These are phyloP conservation scores for Tigriopus japonicus DNA, from an alignment of 1,140 invertebrate genomes.

Conservation along the genomic window DNA sequence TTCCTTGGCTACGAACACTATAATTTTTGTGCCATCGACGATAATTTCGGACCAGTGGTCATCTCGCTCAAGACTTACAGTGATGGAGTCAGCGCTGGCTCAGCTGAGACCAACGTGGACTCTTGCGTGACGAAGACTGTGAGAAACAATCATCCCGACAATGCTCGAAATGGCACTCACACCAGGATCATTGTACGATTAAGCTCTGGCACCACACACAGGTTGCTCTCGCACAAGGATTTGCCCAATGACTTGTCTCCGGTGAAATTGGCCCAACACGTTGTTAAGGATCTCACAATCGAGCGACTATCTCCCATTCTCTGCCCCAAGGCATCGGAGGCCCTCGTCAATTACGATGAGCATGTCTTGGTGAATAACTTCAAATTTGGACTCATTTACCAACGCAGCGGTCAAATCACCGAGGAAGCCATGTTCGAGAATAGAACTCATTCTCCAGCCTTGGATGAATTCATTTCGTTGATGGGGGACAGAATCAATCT, in stretches of 20 bases:
- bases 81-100: slow-evolving; percentile 42
- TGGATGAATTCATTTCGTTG: slow-evolving; percentile 63
- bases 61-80: slow-evolving; percentile 69
- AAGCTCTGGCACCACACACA: slow-evolving; percentile 59
- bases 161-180: slow-evolving; percentile 28
- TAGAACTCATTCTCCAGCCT: slow-evolving; percentile 56
- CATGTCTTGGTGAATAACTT: slow-evolving; percentile 85
- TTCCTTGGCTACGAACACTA: slow-evolving; percentile 88
- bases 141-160: background rate
- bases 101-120: slow-evolving; percentile 33
- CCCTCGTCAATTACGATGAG: slow-evolving; percentile 87
- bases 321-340: slow-evolving; percentile 55
- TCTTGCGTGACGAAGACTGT: background rate
- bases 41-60: slow-evolving; percentile 63
- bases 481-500: slow-evolving; percentile 2
- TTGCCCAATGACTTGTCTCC: slow-evolving; percentile 48
- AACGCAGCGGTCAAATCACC: slow-evolving; percentile 76
- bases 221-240: slow-evolving; percentile 49
- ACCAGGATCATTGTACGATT: slow-evolving; percentile 64
- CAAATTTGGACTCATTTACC: slow-evolving; percentile 96
- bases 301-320: slow-evolving; percentile 68
- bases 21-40: slow-evolving; percentile 70
- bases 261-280: slow-evolving; percentile 49
- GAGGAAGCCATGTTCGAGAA: slow-evolving; percentile 90
- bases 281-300: slow-evolving; percentile 44